Base-by-base conservation (phyloP, 2,113 vertebrate species). In the Apus apus region DNA sequence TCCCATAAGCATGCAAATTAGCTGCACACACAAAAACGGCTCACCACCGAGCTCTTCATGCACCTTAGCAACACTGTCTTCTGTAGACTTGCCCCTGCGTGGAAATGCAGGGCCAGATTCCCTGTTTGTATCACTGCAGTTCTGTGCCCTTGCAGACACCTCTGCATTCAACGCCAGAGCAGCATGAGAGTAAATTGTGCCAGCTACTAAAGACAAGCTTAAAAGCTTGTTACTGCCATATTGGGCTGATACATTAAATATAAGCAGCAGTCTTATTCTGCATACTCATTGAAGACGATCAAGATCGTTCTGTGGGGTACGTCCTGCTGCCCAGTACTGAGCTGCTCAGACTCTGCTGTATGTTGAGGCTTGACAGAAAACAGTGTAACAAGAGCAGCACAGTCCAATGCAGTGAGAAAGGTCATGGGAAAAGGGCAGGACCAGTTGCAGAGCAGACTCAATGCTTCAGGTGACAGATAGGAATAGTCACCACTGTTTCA, bases 1-100 rank as follows among this genome's bases (percentile, higher is more conserved):
- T 68, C 67, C 80, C 85, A 94, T 94, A 73, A 96, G n/a, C 79
- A 85, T 89, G 85, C 71, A 94, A 80, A 96, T 92, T 26, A 83
- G 29, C 60, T 87, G 68, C 60, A 83, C 71, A 58, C 76, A 84
- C 10, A 68, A 40, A 85, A 72, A 45, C 21, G 34, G 58, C 78
- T 94, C 72, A 79, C 61, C 46, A 40, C 65, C 18, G 58, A 90
- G 76, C 30, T 74, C 61, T 80, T 56, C 8, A 20, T 23, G 58
- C 54, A 72, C n/a, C 34, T 38, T 22, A 76, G 71, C 81, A 83
- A 36, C 60, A 27, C 32, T 50, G 30, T 4, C 36, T 60, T 85
- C 74, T 45, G 81, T n/a, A 87, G 61, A 56, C 11, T 38, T 75
- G 38, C 36, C 53, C n/a, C 61, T 84, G 85, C 38, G 68, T 22